Percentiles rank a stretch among this genome's conserved stretches.
Evolutionary conservation across 2,797 vertebrate species (phyloP).

Genomic region (Ctenochaetus hawaiiensis): DNA sequence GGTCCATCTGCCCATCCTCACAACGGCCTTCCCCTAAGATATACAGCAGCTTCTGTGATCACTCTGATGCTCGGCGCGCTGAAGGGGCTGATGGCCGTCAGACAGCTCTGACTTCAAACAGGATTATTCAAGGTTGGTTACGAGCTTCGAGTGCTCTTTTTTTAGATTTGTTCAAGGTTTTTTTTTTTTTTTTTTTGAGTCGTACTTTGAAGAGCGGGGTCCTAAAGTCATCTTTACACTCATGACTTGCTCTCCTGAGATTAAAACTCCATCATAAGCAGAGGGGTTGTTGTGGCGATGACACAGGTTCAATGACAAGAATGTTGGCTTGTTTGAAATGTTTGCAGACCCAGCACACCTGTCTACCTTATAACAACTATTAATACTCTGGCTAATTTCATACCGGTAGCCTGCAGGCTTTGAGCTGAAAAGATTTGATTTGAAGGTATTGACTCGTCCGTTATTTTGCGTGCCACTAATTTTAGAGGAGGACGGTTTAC

Average conservation of each 20-base stretch:
- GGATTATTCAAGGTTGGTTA: slow-evolving; percentile 51
- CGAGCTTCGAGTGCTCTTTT: slow-evolving; percentile 45
- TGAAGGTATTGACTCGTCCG: slow-evolving; percentile 13
- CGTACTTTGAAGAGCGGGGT: slow-evolving; percentile 44
- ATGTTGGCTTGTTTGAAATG: slow-evolving; percentile 28
- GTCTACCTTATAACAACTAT: slow-evolving; percentile 35
- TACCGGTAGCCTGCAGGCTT: slow-evolving; percentile 1
- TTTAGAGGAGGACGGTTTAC: slow-evolving; percentile 34
- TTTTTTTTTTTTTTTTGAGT: slow-evolving; percentile 32
- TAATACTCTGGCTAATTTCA: slow-evolving; percentile 26
- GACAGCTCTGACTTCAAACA: slow-evolving; percentile 54
- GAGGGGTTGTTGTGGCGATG: slow-evolving; percentile 9
- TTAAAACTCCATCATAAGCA: slow-evolving; percentile 35
- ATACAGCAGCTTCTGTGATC: slow-evolving; percentile 38
- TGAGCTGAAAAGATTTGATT: slow-evolving; percentile 15
- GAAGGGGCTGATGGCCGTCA: slow-evolving; percentile 49
- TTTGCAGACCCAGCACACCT: slow-evolving; percentile 17
- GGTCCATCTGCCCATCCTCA: slow-evolving; percentile 35
- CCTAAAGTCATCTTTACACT: slow-evolving; percentile 53
- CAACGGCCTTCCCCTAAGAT: slow-evolving; percentile 39
- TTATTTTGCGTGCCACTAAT: not conserved
- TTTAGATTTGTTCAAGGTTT: slow-evolving; percentile 53
- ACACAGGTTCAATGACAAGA: slow-evolving; percentile 21
- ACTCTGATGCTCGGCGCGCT: slow-evolving; percentile 26
- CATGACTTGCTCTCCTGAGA: slow-evolving; percentile 36